Conservation (phyloP, 1,140 invertebrate genomes). For the Sarcophaga peregrina region DNA sequence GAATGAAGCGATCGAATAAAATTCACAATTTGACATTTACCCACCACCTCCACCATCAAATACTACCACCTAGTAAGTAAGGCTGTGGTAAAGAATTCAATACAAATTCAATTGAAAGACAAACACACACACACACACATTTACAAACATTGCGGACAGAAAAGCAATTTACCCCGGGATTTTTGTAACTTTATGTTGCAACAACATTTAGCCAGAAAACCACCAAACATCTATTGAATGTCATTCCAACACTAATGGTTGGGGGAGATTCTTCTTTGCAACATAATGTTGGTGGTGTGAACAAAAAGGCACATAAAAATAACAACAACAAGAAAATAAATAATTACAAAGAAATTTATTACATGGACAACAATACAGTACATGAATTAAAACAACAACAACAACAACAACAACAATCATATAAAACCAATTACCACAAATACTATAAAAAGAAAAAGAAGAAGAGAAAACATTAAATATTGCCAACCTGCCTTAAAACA, state of each 20-base stretch:
- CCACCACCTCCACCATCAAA: neutral
- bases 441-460: neutral
- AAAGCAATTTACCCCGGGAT: neutral
- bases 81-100: neutral
- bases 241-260: neutral
- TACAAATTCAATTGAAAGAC: constrained; percentile 3
- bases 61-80: neutral
- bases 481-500: neutral
- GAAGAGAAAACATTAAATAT: neutral
- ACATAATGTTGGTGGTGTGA: neutral
- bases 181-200: neutral
- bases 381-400: neutral
- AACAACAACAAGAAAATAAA: neutral
- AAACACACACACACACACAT: neutral
- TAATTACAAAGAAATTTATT: constrained; percentile 33
- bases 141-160: neutral
- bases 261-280: neutral
- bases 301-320: neutral
- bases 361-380: neutral
- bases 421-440: constrained; percentile 16
- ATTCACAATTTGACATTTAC: constrained; percentile 18
- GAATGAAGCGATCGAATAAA: neutral
- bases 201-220: constrained; percentile 6
- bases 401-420: neutral
- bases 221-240: constrained; percentile 34